Evolutionary conservation across 2,113 vertebrate species (phyloP).

Genomic region (Helogale parvula): DNA sequence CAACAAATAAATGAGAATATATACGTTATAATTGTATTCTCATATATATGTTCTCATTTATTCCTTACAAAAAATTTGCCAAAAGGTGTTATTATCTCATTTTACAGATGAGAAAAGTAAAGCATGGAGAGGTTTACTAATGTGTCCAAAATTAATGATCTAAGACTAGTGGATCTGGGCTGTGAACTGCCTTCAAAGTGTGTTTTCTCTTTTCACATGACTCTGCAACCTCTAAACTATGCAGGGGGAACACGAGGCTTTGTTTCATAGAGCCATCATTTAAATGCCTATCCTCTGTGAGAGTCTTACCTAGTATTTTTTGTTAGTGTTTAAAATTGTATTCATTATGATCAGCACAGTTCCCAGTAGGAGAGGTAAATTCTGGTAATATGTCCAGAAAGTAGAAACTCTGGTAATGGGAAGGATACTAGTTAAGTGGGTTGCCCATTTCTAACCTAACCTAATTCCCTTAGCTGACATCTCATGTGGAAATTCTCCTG

Average conservation of each 20-base stretch:
- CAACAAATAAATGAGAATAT: neutral
- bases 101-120: neutral
- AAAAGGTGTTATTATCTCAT: neutral
- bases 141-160: neutral
- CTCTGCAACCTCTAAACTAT: neutral
- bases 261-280: neutral
- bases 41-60: neutral
- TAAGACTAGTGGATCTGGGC: neutral
- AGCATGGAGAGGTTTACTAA: neutral
- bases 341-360: neutral
- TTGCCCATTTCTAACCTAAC: constrained; percentile 19
- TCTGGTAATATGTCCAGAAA: neutral
- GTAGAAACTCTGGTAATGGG: neutral
- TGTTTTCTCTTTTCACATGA: neutral
- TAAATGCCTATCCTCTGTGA: neutral
- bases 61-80: neutral
- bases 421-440: neutral
- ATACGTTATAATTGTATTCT: neutral
- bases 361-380: neutral
- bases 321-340: neutral
- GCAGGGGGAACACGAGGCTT: neutral
- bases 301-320: neutral
- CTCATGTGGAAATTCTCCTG: neutral
- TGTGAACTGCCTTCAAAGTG: neutral
- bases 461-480: neutral